Base-by-base conservation (phyloP, 2,888 invertebrate genomes). In the Ypsolopha scabrella region DNA sequence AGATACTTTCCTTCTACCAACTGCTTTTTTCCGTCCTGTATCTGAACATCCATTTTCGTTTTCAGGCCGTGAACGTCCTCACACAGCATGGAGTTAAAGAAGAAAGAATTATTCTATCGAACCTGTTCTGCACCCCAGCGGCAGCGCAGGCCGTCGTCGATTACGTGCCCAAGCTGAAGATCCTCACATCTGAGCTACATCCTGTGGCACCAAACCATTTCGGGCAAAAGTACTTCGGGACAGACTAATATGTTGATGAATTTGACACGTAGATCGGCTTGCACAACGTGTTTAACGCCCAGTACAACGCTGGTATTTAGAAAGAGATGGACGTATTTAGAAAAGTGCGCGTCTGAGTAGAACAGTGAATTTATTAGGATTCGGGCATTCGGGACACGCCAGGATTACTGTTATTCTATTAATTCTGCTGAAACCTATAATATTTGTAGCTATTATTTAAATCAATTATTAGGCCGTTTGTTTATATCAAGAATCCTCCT, bases 151-250 rank as follows among this genome's bases (percentile, higher is more conserved):
- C 94, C 6, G 91, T 97, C 24, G 91, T 94, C 38, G 90, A 91
- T 63, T 93, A 93, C 53, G 97, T 95, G 69, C 97, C 96, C 14
- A 87, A 93, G 88, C 91, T 99, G 92, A 97, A 94, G 76, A 96
- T 99, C 62, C 88, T 99, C 53, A 98, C 99, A 0, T 96, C 98
- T 0, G 99, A 99, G 77, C 89, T 99, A 34, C 95, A 98, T 75
- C 93, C 93, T 0, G 93, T 97, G 2, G 97, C 98, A 7, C 99
- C 99, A 7, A 97, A 96, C 83, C 98, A 99, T 80, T 99, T 99
- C 81, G 98, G 99, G 50, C 95, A 96, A 80, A 98, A 96, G 78
- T 99, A 99, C 85, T 99, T 99, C 86, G 99, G 99, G 60, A 99
- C 99, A 52, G 98, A 98, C 87, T 99, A 79, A 83, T 74, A 68